Evolutionary conservation across 2,797 vertebrate genomes (phyloP).

Genomic region (Pangasius mekongensis): DNA sequence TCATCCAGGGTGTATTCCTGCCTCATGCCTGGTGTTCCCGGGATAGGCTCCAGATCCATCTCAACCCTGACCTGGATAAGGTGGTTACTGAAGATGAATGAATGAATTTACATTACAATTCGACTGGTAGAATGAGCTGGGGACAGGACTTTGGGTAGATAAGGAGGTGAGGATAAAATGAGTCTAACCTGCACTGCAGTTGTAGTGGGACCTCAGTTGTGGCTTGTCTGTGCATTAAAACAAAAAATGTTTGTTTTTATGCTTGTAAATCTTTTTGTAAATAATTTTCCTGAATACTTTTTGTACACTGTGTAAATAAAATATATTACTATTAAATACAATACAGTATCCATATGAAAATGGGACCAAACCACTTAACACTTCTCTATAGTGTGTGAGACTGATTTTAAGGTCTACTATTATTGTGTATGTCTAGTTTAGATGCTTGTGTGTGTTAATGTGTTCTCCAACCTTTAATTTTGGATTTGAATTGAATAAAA

Average conservation of each 20-base stretch:
- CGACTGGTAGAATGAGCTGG: neutral
- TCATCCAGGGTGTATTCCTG: neutral
- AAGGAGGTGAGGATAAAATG: neutral
- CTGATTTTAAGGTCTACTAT: neutral
- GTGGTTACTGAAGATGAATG: neutral
- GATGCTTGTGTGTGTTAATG: constrained; percentile 13
- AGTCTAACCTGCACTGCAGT: neutral
- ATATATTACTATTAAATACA: neutral
- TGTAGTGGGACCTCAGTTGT: neutral
- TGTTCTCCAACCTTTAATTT: constrained; percentile 60
- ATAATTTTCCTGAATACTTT: neutral
- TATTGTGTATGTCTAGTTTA: neutral
- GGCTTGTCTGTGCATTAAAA: neutral
- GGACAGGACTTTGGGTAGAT: neutral
- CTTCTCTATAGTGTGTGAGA: neutral
- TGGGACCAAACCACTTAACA: neutral
- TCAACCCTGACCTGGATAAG: neutral
- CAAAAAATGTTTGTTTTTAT: neutral
- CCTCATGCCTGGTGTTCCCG: neutral
- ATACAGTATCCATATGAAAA: neutral
- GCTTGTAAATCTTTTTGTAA: neutral
- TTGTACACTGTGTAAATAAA: neutral
- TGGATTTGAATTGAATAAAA: constrained; percentile 59
- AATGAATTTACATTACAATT: neutral
- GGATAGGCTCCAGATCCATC: neutral